Evolutionary conservation across 2,113 vertebrate species (phyloP), one percentile per base, ranked within the genome.

Genomic region (Columba janthina): DNA sequence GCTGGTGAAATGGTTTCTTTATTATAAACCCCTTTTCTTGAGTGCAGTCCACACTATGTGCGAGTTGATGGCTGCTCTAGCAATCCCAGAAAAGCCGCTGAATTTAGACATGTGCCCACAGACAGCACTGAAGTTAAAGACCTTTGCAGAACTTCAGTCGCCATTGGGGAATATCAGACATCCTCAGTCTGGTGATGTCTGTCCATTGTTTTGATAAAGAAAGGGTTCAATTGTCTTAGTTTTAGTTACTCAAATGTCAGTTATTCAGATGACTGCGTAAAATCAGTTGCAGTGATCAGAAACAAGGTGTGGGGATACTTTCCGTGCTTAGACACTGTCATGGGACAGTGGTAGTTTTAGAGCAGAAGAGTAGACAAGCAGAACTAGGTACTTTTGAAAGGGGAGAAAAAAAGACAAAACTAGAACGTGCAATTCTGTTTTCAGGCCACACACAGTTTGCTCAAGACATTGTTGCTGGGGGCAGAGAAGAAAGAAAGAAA

Each of bases 141-240:
- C n/a, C 32, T 78, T 67, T 69, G 7, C 31, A 62, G 64, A 50
- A n/a, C 1, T 1, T 56, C 44, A 38, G 12, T 65, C 3, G 2
- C 72, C 5, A 2, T 6, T 48, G 28, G 31, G 17, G 31, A 3
- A 11, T 80, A 54, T 25, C 0, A 0, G 40, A 36, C 34, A 81
- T 7, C 3, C 10, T 29, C 15, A 14, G 6, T 44, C 40, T 73
- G 11, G 16, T 73, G 46, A 40, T 0, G 0, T 73, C 36, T 0
- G 0, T 50, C 69, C 12, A 0, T 73, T 76, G 9, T 62, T 83
- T 70, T 74, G 24, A 9, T 80, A 7, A 93, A 64, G 14, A 50
- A 58, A 32, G 58, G 29, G 38, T 28, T 60, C 54, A 82, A 44
- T 62, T 75, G 31, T 56, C 34, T 56, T 81, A 21, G 15, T 48